Conservation (phyloP, 1,140 invertebrate species). For the Drosophila ananassae region DNA sequence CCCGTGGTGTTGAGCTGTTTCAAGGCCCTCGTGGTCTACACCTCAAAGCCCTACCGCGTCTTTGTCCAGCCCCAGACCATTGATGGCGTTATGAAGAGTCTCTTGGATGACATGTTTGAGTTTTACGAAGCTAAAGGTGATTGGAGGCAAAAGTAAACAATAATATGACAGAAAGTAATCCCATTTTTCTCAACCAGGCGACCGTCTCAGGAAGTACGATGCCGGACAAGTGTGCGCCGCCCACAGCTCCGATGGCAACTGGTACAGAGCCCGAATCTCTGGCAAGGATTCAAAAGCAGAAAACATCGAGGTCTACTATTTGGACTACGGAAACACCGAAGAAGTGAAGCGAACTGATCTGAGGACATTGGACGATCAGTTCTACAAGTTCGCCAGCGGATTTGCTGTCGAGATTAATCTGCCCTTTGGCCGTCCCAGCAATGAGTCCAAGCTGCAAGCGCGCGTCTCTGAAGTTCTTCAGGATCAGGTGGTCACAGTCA, state of each 20-base stretch:
- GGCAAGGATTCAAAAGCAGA: slow-evolving; percentile 79
- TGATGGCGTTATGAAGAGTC: slow-evolving; percentile 61
- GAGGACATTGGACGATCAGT: slow-evolving; percentile 85
- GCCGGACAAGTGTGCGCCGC: slow-evolving; percentile 86
- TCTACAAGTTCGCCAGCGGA: slow-evolving; percentile 84
- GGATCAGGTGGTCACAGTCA: slow-evolving; percentile 68
- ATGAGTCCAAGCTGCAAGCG: slow-evolving; percentile 53
- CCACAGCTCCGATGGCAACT: slow-evolving; percentile 87
- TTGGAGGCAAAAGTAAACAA: neutral
- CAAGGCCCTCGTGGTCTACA: slow-evolving; percentile 56
- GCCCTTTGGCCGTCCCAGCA: slow-evolving; percentile 60
- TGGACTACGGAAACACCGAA: slow-evolving; percentile 92
- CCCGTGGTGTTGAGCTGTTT: slow-evolving; percentile 65
- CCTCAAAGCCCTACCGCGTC: slow-evolving; percentile 84
- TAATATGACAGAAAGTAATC: neutral
- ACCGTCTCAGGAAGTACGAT: slow-evolving; percentile 52
- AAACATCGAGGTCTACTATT: slow-evolving; percentile 86
- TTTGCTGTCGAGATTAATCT: slow-evolving; percentile 85
- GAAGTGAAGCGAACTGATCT: slow-evolving; percentile 84
- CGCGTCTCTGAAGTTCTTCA: slow-evolving; percentile 49
- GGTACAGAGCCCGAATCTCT: slow-evolving; percentile 88
- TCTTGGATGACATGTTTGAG: slow-evolving; percentile 85
- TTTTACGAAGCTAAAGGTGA: slow-evolving; percentile 86
- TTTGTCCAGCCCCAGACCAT: slow-evolving; percentile 86
- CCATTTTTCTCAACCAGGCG: slow-evolving; percentile 24